Evolutionary conservation across 2,888 invertebrate genomes (phyloP).

Genomic region (Micoletzkya japonica): DNA sequence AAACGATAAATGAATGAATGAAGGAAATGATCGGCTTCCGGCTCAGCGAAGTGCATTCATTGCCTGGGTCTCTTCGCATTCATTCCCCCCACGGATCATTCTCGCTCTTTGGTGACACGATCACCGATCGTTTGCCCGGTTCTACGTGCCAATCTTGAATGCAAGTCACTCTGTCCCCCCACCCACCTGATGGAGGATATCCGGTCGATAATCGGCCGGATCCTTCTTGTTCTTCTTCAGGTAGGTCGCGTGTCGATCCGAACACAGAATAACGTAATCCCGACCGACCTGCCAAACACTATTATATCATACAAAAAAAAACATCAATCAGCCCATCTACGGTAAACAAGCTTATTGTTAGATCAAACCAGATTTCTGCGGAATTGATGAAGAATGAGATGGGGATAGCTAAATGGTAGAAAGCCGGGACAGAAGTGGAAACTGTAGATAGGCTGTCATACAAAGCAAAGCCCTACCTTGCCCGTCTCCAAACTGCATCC

Average conservation of each 20-base stretch:
- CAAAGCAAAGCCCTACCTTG: slow-evolving; percentile 73
- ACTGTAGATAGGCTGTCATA: not conserved
- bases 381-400: not conserved
- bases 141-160: too few relatives aligned
- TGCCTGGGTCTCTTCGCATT: too few relatives aligned
- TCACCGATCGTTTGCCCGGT: too few relatives aligned
- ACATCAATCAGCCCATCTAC: not conserved
- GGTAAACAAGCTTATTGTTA: not conserved
- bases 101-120: too few relatives aligned
- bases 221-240: slow-evolving; percentile 81
- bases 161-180: too few relatives aligned
- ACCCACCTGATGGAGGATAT: slow-evolving; percentile 90
- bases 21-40: too few relatives aligned
- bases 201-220: slow-evolving; percentile 86
- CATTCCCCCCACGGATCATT: too few relatives aligned
- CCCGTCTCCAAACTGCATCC: slow-evolving; percentile 92
- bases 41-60: too few relatives aligned
- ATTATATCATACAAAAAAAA: not conserved
- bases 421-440: not conserved
- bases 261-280: slow-evolving; percentile 56
- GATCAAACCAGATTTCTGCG: not conserved
- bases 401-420: not conserved
- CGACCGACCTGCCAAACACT: slow-evolving; percentile 47
- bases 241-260: slow-evolving; percentile 57
- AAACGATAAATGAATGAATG: too few relatives aligned